Evolutionary conservation across 2,888 invertebrate genomes (phyloP).

Genomic region (Operophtera brumata): DNA sequence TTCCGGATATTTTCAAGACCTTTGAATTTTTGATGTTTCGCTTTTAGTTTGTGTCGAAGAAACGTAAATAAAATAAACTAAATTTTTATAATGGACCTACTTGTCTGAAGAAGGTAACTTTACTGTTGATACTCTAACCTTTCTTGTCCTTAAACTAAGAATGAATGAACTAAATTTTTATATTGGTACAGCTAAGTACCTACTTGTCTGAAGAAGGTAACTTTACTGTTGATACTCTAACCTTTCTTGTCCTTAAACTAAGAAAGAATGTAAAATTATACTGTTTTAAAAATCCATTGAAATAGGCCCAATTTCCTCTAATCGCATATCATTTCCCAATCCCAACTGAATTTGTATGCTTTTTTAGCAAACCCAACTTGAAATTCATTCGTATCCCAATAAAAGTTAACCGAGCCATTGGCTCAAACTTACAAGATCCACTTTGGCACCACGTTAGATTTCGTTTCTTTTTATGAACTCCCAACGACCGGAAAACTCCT

Average conservation of each 20-base stretch:
- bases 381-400: slow-evolving; percentile 26
- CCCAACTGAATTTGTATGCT: slow-evolving; percentile 13
- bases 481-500: slow-evolving; percentile 21
- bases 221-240: neutral
- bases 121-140: neutral
- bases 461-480: slow-evolving; percentile 30
- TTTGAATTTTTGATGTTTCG: slow-evolving; percentile 31
- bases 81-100: neutral
- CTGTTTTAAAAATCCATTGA: slow-evolving; percentile 4
- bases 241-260: neutral
- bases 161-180: neutral
- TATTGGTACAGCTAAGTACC: neutral
- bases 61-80: neutral
- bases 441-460: slow-evolving; percentile 37
- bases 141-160: neutral
- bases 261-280: neutral
- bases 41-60: slow-evolving; percentile 12
- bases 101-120: too few species aligned
- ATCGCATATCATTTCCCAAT: slow-evolving; percentile 6
- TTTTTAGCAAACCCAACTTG: slow-evolving; percentile 18
- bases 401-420: slow-evolving; percentile 28
- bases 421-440: slow-evolving; percentile 38
- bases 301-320: slow-evolving; percentile 4
- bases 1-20: slow-evolving; percentile 35
- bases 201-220: too few species aligned